Evolutionary conservation across 2,888 invertebrate genomes (phyloP).

Genomic region (Calephelis perditalis): DNA sequence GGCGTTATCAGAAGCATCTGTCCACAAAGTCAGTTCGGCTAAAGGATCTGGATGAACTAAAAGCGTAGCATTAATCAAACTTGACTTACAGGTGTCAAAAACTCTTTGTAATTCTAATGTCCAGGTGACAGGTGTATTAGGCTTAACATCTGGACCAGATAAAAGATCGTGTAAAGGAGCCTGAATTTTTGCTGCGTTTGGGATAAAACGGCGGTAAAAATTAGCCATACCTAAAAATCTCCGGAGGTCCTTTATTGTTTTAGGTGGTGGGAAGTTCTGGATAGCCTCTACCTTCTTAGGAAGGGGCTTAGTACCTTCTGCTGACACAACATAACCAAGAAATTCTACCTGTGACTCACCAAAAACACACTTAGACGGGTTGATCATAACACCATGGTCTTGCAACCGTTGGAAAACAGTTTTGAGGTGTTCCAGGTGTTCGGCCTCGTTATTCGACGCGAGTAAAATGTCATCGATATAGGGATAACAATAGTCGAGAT

Average conservation of each 20-base stretch:
- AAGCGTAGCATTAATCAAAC: neutral
- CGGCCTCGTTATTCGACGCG: neutral
- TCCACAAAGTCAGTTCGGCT: neutral
- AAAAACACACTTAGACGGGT: constrained; percentile 1
- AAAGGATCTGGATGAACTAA: neutral
- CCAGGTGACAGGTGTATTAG: neutral
- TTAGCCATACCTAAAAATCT: constrained; percentile 2
- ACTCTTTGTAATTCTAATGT: neutral
- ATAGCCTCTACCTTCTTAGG: neutral
- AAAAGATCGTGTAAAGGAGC: neutral
- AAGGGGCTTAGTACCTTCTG: constrained; percentile 6
- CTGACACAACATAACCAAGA: constrained; percentile 1
- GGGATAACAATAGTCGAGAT: neutral
- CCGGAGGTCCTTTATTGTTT: neutral
- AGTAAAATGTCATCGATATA: constrained; percentile 8
- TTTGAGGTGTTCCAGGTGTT: constrained; percentile 3
- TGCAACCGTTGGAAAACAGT: neutral
- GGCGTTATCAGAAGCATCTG: neutral
- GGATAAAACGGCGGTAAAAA: neutral
- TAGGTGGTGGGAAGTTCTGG: neutral
- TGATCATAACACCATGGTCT: neutral
- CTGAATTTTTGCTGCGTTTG: constrained; percentile 1
- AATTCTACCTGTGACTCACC: constrained; percentile 3
- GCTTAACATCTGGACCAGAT: neutral
- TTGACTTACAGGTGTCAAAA: neutral